These are phyloP conservation scores for Phaedon cochleariae DNA, from an alignment of 2,888 invertebrate genomes.

Conservation along the genomic window DNA sequence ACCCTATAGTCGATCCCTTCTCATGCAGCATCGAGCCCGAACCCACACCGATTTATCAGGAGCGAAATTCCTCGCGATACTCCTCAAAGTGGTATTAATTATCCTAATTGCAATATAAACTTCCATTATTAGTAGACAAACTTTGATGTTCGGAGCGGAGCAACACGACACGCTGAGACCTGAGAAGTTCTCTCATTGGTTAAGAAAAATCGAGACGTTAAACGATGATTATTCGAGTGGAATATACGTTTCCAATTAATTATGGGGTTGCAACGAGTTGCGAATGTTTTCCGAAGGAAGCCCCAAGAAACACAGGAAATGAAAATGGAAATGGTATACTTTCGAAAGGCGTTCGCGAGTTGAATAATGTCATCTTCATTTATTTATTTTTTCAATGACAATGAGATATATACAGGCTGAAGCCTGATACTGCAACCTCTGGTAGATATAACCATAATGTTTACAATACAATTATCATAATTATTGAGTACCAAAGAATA, in stretches of 20 bases:
- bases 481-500: too few relatives aligned
- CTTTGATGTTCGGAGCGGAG: conserved; percentile 35
- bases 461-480: too few relatives aligned
- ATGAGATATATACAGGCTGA: too few relatives aligned
- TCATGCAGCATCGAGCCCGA: not conserved
- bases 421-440: too few relatives aligned
- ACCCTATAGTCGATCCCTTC: not conserved
- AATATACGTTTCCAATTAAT: conserved; percentile 16
- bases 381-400: too few relatives aligned
- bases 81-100: conserved; percentile 43
- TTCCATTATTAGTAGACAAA: conserved; percentile 40
- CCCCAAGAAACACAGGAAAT: conserved; percentile 11
- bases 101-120: conserved; percentile 42
- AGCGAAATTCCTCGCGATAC: conserved; percentile 38
- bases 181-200: not conserved
- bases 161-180: conserved; percentile 7
- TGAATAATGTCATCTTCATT: too few relatives aligned
- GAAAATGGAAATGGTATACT: not conserved
- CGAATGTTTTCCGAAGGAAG: conserved; percentile 2
- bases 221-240: not conserved
- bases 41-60: conserved; percentile 32
- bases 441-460: too few relatives aligned
- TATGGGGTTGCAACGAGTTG: conserved; percentile 11
- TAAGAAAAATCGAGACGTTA: not conserved
- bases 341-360: too few relatives aligned